Evolutionary conservation across 2,888 invertebrate species (phyloP), one percentile per base, ranked within the genome.

Genomic region (Silvanus unidentatus): DNA sequence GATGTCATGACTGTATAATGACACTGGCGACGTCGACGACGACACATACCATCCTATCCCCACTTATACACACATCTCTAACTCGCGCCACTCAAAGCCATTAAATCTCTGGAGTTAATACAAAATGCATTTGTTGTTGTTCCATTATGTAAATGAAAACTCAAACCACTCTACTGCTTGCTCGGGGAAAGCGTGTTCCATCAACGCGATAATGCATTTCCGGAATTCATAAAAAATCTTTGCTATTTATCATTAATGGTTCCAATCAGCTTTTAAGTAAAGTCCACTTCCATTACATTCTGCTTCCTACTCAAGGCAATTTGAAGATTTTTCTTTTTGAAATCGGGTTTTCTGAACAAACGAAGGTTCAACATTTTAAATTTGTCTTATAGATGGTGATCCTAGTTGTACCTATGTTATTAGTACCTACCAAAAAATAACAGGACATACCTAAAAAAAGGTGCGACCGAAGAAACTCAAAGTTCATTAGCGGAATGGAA

Each of bases 101-200:
- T 71, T 71, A 71, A 71, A 71, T 71, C 71, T 71, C 69, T 68
- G 67, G 68, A 70, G 69, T 70, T 71, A 71, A 71, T 72, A 71
- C 71, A 69, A 71, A 72, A 72, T 72, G 71, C 72, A 71, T 72
- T 71, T 71, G 72, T 72, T 72, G 71, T 72, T 71, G 70, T 72
- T 71, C 71, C 72, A 72, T 72, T 72, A 72, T 72, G 72, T 69
- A 71, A 72, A 72, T 72, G 71, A 71, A 71, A 71, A 71, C 70
- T 68, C 68, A 59, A 65, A 66, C 62, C 62, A 27, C 39, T 38
- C 51, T 49, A 64, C 63, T 65, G 11, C 62, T 60, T 58, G 55
- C 53, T 52, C 54, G 56, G 55, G 59, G 58, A 60, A 60, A 61
- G 60, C 55, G 60, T 55, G 64, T 60, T 64, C 64, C 65, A 66